Base-by-base conservation (phyloP, 2,888 invertebrate species). In the Nomada fucata region DNA sequence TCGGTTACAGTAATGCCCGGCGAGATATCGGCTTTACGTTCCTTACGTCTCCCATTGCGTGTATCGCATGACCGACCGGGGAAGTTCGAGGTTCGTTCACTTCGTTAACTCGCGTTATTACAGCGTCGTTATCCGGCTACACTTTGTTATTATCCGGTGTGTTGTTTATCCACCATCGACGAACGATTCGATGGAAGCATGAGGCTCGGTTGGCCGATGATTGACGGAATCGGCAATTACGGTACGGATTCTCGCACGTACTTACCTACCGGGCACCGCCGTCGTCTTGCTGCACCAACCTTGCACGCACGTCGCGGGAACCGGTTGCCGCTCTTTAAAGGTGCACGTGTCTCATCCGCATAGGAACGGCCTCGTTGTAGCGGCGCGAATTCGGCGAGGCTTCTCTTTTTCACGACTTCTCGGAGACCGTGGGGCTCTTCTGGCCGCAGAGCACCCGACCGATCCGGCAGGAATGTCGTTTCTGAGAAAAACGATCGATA, bases 291-390 rank as follows among this genome's bases (percentile, higher is more conserved):
- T 68, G 82, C 76, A 79, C 63, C 72, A 73, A 67, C 76, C 80
- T 80, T 84, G 71, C 87, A 89, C 86, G 85, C 89, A 86, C 84
- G 83, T 76, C 82, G 86, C 86, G 88, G 89, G 88, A 91, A 91
- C 91, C 91, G 90, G 91, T 90, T 90, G 89, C 36, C 50, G 72
- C 74, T 85, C 83, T 86, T 88, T 88, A 88, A 90, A 88, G 87
- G 85, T 89, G 90, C 90, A 88, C 78, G 83, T 84, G 85, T 86
- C 86, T 81, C 76, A 72, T 81, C 69, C 79, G 79, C 85, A 74
- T 76, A 79, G 81, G 83, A 85, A 85, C 85, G 36, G 72, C 78
- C 85, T 74, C 82, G 85, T 79, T 86, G 79, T 61, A 76, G 53
- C 65, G 20, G 10, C 70, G 76, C 74, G 75, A 82, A 85, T 79